phyloP scores from a whole-genome alignment of 30 jellyfish, hydroid and myxozoan genomes.

The Hydractinia symbiolongicarpus region DNA sequence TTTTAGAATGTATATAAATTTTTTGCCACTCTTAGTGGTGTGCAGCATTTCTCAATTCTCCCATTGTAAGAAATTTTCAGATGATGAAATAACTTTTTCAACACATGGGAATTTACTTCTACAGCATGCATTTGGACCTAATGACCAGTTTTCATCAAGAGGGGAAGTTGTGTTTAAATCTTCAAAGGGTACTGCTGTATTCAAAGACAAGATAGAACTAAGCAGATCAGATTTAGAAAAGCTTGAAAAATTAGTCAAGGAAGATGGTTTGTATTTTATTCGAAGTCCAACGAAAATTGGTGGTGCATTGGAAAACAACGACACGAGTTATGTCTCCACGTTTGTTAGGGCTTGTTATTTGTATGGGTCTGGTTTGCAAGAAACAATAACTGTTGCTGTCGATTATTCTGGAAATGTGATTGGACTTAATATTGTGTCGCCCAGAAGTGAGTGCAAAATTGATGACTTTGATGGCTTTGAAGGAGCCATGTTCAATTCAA shows the following conservation, averaged over 20 bases:
- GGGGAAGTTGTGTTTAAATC: slow-evolving; percentile 69
- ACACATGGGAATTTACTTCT: slow-evolving; percentile 58
- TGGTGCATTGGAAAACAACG: slow-evolving; percentile 31
- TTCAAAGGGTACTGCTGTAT: slow-evolving; percentile 39
- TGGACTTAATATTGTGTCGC: slow-evolving; percentile 72
- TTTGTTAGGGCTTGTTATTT: slow-evolving; percentile 86
- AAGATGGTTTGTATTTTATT: slow-evolving; percentile 77
- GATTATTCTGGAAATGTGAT: slow-evolving; percentile 80
- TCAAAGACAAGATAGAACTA: slow-evolving; percentile 41
- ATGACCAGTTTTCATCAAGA: slow-evolving; percentile 25
- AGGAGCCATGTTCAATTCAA: slow-evolving; percentile 37
- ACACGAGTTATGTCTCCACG: slow-evolving; percentile 55
- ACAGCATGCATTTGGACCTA: slow-evolving; percentile 81
- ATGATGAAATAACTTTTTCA: slow-evolving; percentile 39
- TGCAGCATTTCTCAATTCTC: too few species aligned
- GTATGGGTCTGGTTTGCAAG: slow-evolving; percentile 51
- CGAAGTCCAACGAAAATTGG: slow-evolving; percentile 79
- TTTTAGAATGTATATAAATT: too few species aligned
- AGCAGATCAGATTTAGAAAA: slow-evolving; percentile 15
- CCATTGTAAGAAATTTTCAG: slow-evolving; percentile 4
- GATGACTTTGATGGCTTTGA: slow-evolving; percentile 6
- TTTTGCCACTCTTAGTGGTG: too few species aligned
- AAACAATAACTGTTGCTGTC: slow-evolving; percentile 73
- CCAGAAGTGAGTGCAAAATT: slow-evolving; percentile 35
- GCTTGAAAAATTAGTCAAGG: slow-evolving; percentile 46